Evolutionary conservation across 2,113 vertebrate species (phyloP), one percentile per base, ranked within the genome.

Genomic region (Eurypyga helias): DNA sequence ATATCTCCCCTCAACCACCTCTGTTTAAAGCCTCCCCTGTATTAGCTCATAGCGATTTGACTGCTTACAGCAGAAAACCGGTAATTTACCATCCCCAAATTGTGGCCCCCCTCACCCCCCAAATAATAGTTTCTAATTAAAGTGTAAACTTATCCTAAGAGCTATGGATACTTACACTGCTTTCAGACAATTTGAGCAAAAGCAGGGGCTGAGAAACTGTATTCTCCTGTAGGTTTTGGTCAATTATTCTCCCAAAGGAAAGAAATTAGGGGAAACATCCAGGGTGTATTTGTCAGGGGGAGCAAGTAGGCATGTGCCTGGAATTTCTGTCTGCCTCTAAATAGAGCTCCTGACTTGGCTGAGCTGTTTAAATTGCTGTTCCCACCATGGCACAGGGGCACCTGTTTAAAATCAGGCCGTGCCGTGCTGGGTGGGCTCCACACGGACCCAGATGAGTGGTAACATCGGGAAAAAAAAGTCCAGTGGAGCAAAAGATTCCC

Each of bases 361-460:
- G 71, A 36, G 45, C 45, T 70, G 26, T 12, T 54, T 1, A 7
- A 73, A 20, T 20, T 14, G 20, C 21, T 12, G 19, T 4, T 51
- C 51, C 73, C 69, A 18, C 24, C 9, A 0, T 1, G 54, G 78
- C 57, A 6, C 1, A 4, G 43, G 28, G 69, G 17, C 57, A 95
- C 57, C 84, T 38, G 61, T 8, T 60, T 8, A 6, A 81, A 83
- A 36, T 31, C 23, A n/a, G 28, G 36, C 7, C 10, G 0, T 4
- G 14, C 36, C 4, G 46, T 2, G 33, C 41, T 7, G 48, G 28
- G 41, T 60, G 80, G n/a, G 15, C 20, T 41, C 25, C 1, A 2
- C 20, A 1, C 43, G 23, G 23, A 5, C 41, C 9, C 18, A 0
- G 5, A 1, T 14, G 6, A 1, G 4, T 14, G 73, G n/a, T 11